Percentiles rank a stretch among this genome's conserved stretches.
Conservation (phyloP, 1,140 invertebrate genomes). For the Drosophila athabasca region DNA sequence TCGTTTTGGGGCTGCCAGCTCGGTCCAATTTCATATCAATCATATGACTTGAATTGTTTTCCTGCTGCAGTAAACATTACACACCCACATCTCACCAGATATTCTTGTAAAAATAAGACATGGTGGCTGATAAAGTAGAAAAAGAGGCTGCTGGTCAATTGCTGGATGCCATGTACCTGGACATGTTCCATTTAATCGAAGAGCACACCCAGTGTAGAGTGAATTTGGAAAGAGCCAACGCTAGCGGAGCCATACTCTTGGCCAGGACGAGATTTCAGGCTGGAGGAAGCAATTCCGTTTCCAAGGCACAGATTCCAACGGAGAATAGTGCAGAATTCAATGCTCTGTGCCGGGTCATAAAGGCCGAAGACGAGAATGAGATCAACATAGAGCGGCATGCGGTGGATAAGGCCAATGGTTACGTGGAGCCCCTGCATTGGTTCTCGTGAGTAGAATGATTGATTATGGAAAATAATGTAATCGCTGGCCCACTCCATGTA, state of each 20-base stretch:
- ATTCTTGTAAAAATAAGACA: constrained; percentile 4
- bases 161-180: constrained; percentile 67
- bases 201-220: constrained; percentile 65
- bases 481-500: no score
- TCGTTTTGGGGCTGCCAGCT: no score
- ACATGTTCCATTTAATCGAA: constrained; percentile 78
- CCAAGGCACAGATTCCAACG: constrained; percentile 75
- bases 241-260: constrained; percentile 68
- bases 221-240: constrained; percentile 66
- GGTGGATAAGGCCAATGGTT: constrained; percentile 71
- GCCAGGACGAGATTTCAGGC: constrained; percentile 77
- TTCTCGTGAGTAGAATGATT: constrained; percentile 81
- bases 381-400: constrained; percentile 40
- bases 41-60: neutral
- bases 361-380: constrained; percentile 8
- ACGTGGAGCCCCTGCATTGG: constrained; percentile 87
- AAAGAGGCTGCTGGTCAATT: constrained; percentile 60
- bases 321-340: constrained; percentile 78
- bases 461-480: no score
- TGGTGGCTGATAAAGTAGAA: constrained; percentile 33
- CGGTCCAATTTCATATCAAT: no score
- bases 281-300: constrained; percentile 61
- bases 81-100: neutral
- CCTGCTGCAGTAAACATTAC: constrained; percentile 7
- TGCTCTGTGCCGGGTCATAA: constrained; percentile 65